Conservation (phyloP, 2,888 invertebrate species). For the Orchesellides sinensis region DNA sequence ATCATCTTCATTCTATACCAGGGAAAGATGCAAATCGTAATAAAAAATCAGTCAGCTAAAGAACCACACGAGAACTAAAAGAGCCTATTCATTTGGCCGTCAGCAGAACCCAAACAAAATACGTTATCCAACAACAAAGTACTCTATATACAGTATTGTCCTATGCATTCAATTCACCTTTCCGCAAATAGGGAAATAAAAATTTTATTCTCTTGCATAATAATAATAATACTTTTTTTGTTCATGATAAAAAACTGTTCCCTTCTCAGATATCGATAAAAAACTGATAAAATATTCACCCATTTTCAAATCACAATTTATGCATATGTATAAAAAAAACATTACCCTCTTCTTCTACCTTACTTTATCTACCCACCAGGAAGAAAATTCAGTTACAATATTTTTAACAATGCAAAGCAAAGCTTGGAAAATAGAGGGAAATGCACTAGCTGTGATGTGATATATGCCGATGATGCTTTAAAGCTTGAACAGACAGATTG, state of each 20-base stretch:
- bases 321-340: not conserved
- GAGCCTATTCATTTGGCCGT: slow-evolving; percentile 37
- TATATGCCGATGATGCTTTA: not conserved
- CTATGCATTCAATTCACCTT: slow-evolving; percentile 53
- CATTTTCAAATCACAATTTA: slow-evolving; percentile 47
- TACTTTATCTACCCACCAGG: slow-evolving; percentile 34
- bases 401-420: slow-evolving; percentile 11
- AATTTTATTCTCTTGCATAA: not conserved
- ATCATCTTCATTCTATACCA: not conserved
- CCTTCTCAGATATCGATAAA: slow-evolving; percentile 63
- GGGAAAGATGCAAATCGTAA: slow-evolving; percentile 33
- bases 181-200: slow-evolving; percentile 67
- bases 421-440: slow-evolving; percentile 13
- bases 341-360: slow-evolving; percentile 10
- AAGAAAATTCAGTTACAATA: slow-evolving; percentile 9
- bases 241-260: slow-evolving; percentile 51
- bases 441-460: not conserved
- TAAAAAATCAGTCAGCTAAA: slow-evolving; percentile 50
- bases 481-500: slow-evolving; percentile 29
- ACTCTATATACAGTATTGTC: slow-evolving; percentile 21
- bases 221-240: not conserved
- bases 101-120: slow-evolving; percentile 53
- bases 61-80: slow-evolving; percentile 53
- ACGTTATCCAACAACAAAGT: not conserved
- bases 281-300: slow-evolving; percentile 72